Evolutionary conservation across 2,888 invertebrate genomes (phyloP).

Genomic region (Unio pictorum): DNA sequence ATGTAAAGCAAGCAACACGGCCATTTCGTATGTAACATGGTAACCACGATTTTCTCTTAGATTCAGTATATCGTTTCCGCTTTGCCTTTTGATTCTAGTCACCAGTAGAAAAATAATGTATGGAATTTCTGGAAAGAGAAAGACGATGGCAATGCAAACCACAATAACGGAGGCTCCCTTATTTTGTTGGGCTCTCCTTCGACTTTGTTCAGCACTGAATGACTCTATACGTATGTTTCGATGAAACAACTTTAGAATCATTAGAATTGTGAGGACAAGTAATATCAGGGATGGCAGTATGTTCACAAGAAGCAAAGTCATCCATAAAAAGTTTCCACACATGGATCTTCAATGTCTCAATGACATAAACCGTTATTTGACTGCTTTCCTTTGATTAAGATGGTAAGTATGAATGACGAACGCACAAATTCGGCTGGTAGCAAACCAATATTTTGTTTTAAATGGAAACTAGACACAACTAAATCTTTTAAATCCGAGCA

Average conservation of each 20-base stretch:
- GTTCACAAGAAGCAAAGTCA: slow-evolving; percentile 17
- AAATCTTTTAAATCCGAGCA: slow-evolving; percentile 31
- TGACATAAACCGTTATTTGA: slow-evolving; percentile 3
- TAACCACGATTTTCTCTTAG: slow-evolving; percentile 13
- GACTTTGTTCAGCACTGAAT: slow-evolving; percentile 10
- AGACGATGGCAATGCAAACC: slow-evolving; percentile 21
- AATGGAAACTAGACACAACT: slow-evolving; percentile 26
- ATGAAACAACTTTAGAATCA: slow-evolving; percentile 18
- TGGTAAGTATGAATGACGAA: slow-evolving; percentile 20
- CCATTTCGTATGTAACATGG: slow-evolving; percentile 17
- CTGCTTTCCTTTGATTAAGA: slow-evolving; percentile 9
- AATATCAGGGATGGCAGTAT: slow-evolving; percentile 29
- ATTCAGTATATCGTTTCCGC: slow-evolving; percentile 4
- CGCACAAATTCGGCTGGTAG: slow-evolving; percentile 9
- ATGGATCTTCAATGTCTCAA: slow-evolving; percentile 9
- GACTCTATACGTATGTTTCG: slow-evolving; percentile 3
- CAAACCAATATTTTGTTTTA: slow-evolving; percentile 11
- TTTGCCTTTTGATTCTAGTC: slow-evolving; percentile 9
- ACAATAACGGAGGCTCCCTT: slow-evolving; percentile 27
- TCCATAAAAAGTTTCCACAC: slow-evolving; percentile 16
- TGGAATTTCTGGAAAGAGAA: slow-evolving; percentile 31
- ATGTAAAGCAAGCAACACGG: slow-evolving; percentile 25
- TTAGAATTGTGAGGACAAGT: slow-evolving; percentile 14
- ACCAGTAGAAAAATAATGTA: slow-evolving; percentile 22
- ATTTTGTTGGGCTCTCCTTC: slow-evolving; percentile 12